phyloP scores from a whole-genome alignment of 1,140 invertebrate species.

The Leguminivora glycinivorella region DNA sequence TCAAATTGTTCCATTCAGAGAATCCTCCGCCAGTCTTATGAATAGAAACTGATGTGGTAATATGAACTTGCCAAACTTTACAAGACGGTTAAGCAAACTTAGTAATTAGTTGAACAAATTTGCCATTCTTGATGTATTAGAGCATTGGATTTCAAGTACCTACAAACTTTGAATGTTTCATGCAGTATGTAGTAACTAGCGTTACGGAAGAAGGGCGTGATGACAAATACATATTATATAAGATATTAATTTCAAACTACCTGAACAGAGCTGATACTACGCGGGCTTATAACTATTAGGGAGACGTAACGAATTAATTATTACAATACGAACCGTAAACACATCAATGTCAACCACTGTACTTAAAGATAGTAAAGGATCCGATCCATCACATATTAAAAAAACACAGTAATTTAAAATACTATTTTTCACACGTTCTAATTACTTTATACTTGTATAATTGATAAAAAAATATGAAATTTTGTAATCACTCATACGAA shows the following conservation, averaged over 20 bases:
- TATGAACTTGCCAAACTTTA: not conserved
- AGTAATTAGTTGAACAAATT: not conserved
- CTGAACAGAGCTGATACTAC: not conserved
- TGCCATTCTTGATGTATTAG: not conserved
- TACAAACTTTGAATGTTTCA: not conserved
- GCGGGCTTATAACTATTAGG: slow-evolving; percentile 10
- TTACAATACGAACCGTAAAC: slow-evolving; percentile 60
- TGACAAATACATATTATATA: not conserved
- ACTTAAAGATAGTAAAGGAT: slow-evolving; percentile 34
- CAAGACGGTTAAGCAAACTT: not conserved
- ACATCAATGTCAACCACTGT: slow-evolving; percentile 53
- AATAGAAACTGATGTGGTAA: not conserved
- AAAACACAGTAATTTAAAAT: not conserved
- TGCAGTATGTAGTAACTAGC: not conserved
- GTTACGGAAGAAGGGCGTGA: not conserved
- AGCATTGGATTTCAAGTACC: not conserved
- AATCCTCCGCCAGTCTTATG: not conserved
- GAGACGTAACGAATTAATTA: slow-evolving; percentile 56
- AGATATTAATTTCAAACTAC: slow-evolving; percentile 8
- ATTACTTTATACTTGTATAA: slow-evolving; percentile 4
- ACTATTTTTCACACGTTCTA: slow-evolving; percentile 8
- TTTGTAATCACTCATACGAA: slow-evolving; percentile 24
- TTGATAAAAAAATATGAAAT: slow-evolving; percentile 21
- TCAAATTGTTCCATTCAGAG: not conserved
- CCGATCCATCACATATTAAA: slow-evolving; percentile 43